Evolutionary conservation across 2,888 invertebrate genomes (phyloP).

Genomic region (Mythimna impura): DNA sequence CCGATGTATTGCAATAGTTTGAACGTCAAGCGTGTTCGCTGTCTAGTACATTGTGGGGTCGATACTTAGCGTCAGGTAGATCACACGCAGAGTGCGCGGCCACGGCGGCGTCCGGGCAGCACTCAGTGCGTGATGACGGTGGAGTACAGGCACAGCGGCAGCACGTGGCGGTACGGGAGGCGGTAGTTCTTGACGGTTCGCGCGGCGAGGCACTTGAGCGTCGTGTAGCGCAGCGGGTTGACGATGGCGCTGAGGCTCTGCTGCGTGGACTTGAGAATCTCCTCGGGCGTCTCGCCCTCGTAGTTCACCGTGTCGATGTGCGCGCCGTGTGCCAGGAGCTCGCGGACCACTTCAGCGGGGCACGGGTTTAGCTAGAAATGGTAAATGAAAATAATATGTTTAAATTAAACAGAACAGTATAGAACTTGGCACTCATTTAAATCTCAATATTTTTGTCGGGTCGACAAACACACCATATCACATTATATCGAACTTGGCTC

Average conservation of each 20-base stretch:
- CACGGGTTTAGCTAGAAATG: slow-evolving; percentile 90
- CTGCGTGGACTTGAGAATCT: slow-evolving; percentile 90
- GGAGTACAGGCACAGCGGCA: slow-evolving; percentile 89
- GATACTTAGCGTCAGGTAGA: slow-evolving; percentile 40
- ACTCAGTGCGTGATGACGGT: slow-evolving; percentile 86
- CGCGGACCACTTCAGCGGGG: slow-evolving; percentile 92
- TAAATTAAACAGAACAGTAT: too few relatives aligned
- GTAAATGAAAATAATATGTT: slow-evolving; percentile 33
- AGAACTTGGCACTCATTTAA: too few relatives aligned
- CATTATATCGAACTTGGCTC: too few relatives aligned
- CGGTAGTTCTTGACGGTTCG: slow-evolving; percentile 93
- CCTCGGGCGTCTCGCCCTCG: slow-evolving; percentile 94
- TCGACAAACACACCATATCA: too few relatives aligned
- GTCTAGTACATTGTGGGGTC: slow-evolving; percentile 46
- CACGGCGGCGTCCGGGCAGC: slow-evolving; percentile 1
- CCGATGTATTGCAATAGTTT: slow-evolving; percentile 16
- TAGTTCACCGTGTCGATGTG: slow-evolving; percentile 96
- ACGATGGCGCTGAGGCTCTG: slow-evolving; percentile 92
- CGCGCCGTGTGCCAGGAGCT: slow-evolving; percentile 94
- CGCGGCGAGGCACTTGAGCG: slow-evolving; percentile 96
- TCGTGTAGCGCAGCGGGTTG: slow-evolving; percentile 94
- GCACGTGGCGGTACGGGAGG: slow-evolving; percentile 91
- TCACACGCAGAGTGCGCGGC: slow-evolving; percentile 5
- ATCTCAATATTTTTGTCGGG: too few relatives aligned
- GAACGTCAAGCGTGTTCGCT: slow-evolving; percentile 44